Evolutionary conservation across 2,888 invertebrate genomes (phyloP).

Genomic region (Spilarctia lutea): DNA sequence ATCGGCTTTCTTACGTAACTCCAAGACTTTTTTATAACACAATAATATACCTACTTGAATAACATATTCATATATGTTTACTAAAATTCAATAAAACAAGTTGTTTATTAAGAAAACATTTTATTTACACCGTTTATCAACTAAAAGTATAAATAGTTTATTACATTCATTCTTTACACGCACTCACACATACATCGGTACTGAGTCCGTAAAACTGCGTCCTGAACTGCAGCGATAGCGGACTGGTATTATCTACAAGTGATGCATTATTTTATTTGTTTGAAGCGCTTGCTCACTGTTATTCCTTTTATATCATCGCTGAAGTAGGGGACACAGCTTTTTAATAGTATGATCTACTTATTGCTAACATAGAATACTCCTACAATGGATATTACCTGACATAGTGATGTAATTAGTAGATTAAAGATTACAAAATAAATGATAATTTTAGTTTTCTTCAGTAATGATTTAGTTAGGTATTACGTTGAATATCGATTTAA

Average conservation of each 20-base stretch:
- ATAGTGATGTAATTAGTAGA: not conserved
- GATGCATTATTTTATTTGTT: not conserved
- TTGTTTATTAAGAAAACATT: slow-evolving; percentile 60
- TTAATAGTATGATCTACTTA: not conserved
- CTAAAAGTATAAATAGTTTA: slow-evolving; percentile 75
- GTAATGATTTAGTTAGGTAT: not conserved
- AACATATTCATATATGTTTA: not conserved
- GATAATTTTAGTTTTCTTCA: not conserved
- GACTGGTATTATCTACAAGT: not conserved
- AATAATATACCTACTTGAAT: no score
- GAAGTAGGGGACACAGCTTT: not conserved
- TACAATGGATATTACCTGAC: not conserved
- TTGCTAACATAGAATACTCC: not conserved
- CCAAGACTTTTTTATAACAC: no score
- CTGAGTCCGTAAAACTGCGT: not conserved
- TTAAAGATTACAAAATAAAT: not conserved
- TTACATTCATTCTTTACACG: slow-evolving; percentile 39
- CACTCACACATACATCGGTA: slow-evolving; percentile 27
- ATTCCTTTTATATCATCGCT: not conserved
- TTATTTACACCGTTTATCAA: slow-evolving; percentile 80
- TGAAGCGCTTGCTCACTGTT: not conserved
- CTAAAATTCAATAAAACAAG: slow-evolving; percentile 48
- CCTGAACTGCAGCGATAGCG: not conserved
- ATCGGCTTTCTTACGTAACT: no score
- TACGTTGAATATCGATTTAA: not conserved